These are phyloP conservation scores for Pogonognathellus flavescens DNA, from an alignment of 1,140 invertebrate genomes.

Conservation along the genomic window DNA sequence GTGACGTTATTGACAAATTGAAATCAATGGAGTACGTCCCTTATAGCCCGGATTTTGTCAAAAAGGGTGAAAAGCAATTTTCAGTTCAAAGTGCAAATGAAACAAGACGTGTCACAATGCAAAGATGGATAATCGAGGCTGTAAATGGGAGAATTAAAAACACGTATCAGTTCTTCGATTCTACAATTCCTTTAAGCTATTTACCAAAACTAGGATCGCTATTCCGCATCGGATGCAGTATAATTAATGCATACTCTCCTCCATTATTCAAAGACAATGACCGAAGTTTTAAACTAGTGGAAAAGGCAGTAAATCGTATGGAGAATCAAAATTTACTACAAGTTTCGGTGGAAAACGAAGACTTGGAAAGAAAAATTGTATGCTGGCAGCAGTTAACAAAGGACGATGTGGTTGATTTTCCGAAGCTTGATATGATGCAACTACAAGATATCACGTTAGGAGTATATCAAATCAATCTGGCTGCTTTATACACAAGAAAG, in stretches of 20 bases:
- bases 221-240: neutral
- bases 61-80: slow-evolving; percentile 17
- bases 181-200: neutral
- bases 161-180: slow-evolving; percentile 12
- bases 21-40: neutral
- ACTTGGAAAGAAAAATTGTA: neutral
- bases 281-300: too few relatives aligned
- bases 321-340: too few relatives aligned
- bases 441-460: neutral
- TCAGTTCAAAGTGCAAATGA: neutral
- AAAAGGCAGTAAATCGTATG: too few relatives aligned
- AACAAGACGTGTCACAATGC: neutral
- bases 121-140: slow-evolving; percentile 22
- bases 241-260: neutral
- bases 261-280: neutral
- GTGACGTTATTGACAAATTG: neutral
- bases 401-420: neutral
- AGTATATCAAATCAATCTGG: neutral
- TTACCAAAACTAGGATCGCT: neutral
- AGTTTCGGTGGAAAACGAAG: neutral
- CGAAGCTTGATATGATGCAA: neutral
- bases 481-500: neutral
- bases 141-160: slow-evolving; percentile 38
- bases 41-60: neutral
- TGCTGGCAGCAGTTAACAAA: neutral